These are phyloP conservation scores for Drosophila gaucha DNA, from an alignment of 2,888 invertebrate species.

Conservation along the genomic window DNA sequence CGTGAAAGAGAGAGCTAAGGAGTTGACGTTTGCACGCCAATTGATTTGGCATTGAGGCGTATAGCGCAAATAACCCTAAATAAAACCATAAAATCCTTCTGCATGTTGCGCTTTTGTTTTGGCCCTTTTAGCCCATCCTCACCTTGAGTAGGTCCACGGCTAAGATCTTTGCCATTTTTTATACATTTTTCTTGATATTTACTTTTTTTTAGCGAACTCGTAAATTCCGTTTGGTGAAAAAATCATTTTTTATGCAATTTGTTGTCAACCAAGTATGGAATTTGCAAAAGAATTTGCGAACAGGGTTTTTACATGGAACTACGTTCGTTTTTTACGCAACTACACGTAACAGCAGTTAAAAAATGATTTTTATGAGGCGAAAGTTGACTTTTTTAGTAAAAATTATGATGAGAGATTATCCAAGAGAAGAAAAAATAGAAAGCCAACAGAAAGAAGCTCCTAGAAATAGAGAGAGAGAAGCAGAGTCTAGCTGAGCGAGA, in stretches of 20 bases:
- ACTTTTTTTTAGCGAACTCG: conserved; percentile 63
- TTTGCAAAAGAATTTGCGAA: conserved; percentile 13
- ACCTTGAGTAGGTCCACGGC: conserved; percentile 53
- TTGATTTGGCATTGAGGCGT: conserved; percentile 75
- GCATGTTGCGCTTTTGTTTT: conserved; percentile 70
- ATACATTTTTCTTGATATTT: conserved; percentile 13
- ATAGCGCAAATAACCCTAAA: conserved; percentile 80
- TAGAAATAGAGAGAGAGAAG: background rate
- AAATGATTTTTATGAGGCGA: conserved; percentile 37
- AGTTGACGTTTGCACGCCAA: conserved; percentile 76
- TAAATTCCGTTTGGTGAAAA: conserved; percentile 53
- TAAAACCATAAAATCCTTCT: conserved; percentile 84
- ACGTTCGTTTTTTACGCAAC: conserved; percentile 76
- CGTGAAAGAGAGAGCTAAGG: conserved; percentile 19
- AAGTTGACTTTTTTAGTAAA: conserved; percentile 75
- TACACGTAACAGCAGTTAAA: conserved; percentile 46
- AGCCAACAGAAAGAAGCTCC: conserved; percentile 4
- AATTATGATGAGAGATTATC: conserved; percentile 32
- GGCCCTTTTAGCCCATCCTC: conserved; percentile 51
- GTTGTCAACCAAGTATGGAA: conserved; percentile 42
- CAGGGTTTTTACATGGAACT: conserved; percentile 42
- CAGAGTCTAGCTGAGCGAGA: background rate
- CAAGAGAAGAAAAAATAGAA: conserved; percentile 12
- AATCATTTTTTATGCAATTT: conserved; percentile 79
- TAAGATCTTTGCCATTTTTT: conserved; percentile 12